phyloP scores from a whole-genome alignment of 1,140 invertebrate genomes.

The Hycleus phaleratus region DNA sequence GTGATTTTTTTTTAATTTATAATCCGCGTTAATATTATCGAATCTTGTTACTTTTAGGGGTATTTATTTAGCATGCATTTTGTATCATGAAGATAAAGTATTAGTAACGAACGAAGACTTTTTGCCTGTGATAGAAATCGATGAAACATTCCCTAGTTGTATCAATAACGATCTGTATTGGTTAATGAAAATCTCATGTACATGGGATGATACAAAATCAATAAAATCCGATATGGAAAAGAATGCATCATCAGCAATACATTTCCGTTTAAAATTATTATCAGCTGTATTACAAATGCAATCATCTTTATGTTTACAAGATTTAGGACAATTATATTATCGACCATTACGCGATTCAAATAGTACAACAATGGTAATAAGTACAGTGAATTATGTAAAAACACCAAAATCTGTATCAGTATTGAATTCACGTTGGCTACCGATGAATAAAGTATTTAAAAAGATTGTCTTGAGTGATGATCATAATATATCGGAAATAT shows the following conservation, averaged over 20 bases:
- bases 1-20: too few relatives aligned
- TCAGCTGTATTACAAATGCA: conserved; percentile 91
- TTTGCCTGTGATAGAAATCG: conserved; percentile 91
- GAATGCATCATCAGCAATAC: conserved; percentile 78
- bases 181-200: conserved; percentile 95
- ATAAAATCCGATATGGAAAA: conserved; percentile 89
- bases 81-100: conserved; percentile 92
- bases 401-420: conserved; percentile 77
- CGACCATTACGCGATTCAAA: conserved; percentile 79
- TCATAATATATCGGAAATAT: conserved; percentile 68
- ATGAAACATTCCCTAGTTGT: conserved; percentile 88
- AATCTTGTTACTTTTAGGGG: conserved; percentile 54
- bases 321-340: conserved; percentile 88
- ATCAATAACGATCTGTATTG: conserved; percentile 92
- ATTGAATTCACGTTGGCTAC: conserved; percentile 83
- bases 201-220: conserved; percentile 91
- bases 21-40: conserved; percentile 42
- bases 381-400: conserved; percentile 75
- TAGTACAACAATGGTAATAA: conserved; percentile 78
- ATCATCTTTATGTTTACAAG: conserved; percentile 78
- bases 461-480: conserved; percentile 54
- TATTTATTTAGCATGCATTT: conserved; percentile 82
- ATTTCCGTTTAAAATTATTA: conserved; percentile 86
- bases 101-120: conserved; percentile 94
- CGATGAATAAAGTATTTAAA: conserved; percentile 62